Evolutionary conservation across 1,140 invertebrate genomes (phyloP), one percentile per base, ranked within the genome.

Genomic region (Drosophila chauvacae): DNA sequence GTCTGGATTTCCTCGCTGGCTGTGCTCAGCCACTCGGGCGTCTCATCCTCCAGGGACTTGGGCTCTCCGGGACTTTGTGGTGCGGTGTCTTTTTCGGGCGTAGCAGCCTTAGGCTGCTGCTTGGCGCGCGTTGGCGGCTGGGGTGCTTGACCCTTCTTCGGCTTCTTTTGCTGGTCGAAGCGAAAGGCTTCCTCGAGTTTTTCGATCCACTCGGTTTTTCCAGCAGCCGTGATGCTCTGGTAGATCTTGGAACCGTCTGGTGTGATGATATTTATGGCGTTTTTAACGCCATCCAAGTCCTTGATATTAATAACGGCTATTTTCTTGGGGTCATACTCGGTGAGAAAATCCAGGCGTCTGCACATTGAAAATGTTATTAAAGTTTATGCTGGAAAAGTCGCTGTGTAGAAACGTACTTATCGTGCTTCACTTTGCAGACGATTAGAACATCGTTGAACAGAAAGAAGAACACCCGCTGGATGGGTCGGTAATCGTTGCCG

Each of bases 1-100:
- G 99, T 98, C 94, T 99, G 98, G 26, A 99, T 93, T 93, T 99
- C 98, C 92, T 99, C 98, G 20, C 97, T 96, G 0, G 98, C 95
- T 93, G 99, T 98, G 60, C 96, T 88, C 33, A 99, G 92, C 98
- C 98, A 99, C 78, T 98, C 97, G 1, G 97, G 97, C 59, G 94
- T 92, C 79, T 93, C 83, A 86, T 94, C 93, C 93, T 95, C 93
- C 0, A 93, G 91, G 64, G 94, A 93, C 82, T 95, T 93, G 55
- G 92, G 78, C 91, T 94, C 93, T 65, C 35, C 62, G 1, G 83
- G 80, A 58, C 57, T 76, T n/a, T 55, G 48, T 0, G 56, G 51
- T 0, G 63, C 20, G 7, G 37, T 92, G 91, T 44, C 92, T 26
- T 90, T 84, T 11, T 90, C 84, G 4, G 73, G 81, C 3, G 77